A percentile compares a stretch with the other conserved stretches of the same genome.
Conservation (phyloP, 1,140 invertebrate species). For the Drosophila funebris region DNA sequence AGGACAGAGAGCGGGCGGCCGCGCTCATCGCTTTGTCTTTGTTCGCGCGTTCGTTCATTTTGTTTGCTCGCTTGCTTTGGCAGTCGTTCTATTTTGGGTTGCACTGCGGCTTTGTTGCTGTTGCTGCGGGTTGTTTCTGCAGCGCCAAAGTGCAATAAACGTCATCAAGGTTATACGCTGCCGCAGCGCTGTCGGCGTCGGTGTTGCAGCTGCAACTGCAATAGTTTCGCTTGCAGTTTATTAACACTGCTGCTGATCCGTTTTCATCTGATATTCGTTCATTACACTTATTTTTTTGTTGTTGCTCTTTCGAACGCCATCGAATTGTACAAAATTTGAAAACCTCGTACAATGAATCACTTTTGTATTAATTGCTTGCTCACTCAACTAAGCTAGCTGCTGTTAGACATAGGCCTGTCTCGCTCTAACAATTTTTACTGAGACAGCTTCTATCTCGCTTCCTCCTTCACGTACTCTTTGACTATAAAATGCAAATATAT, state of each 20-base stretch:
- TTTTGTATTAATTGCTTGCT: slow-evolving; percentile 36
- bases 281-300: background rate
- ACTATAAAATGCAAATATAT: slow-evolving; percentile 51
- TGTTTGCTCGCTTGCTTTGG: slow-evolving; percentile 50
- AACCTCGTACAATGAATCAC: slow-evolving; percentile 39
- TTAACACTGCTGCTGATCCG: slow-evolving; percentile 51
- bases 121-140: slow-evolving; percentile 19
- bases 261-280: slow-evolving; percentile 38
- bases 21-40: slow-evolving; percentile 44
- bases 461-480: background rate
- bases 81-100: slow-evolving; percentile 59
- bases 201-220: slow-evolving; percentile 21
- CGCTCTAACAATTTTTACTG: slow-evolving; percentile 17
- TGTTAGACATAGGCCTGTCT: slow-evolving; percentile 18
- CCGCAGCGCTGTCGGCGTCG: slow-evolving; percentile 33
- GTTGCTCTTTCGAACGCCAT: slow-evolving; percentile 8
- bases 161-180: slow-evolving; percentile 72
- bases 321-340: slow-evolving; percentile 10
- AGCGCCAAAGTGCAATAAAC: slow-evolving; percentile 73
- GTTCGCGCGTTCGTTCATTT: slow-evolving; percentile 44
- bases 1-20: slow-evolving; percentile 11
- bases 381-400: slow-evolving; percentile 21
- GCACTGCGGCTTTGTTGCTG: slow-evolving; percentile 29
- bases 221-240: slow-evolving; percentile 46
- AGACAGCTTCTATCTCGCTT: background rate